Percentiles rank a stretch among this genome's conserved stretches.
Conservation (phyloP, 2,113 vertebrate species). For the Thinocorus orbignyianus region DNA sequence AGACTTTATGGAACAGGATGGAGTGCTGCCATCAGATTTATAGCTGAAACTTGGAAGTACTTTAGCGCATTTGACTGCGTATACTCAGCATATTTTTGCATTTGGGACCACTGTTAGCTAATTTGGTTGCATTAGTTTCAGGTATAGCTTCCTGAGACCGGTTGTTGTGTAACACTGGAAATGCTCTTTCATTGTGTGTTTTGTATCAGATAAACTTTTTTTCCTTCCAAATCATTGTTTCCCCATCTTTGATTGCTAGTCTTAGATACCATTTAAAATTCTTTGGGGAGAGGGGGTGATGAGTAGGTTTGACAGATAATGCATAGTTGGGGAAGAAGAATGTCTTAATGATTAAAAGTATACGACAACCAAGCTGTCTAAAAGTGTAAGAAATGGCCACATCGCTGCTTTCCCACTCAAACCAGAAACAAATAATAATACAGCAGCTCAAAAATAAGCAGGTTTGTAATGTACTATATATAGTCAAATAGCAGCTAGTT, state of each 20-base stretch:
- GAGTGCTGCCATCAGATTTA: not conserved
- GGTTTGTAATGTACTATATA: not conserved
- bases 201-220: not conserved
- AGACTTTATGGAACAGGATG: not conserved
- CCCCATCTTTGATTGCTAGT: not conserved
- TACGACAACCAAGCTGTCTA: not conserved
- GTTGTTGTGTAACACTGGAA: not conserved
- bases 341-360: not conserved
- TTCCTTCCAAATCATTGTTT: not conserved
- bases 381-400: not conserved
- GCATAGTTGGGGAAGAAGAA: not conserved
- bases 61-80: not conserved
- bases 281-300: not conserved
- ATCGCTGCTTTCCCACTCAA: not conserved
- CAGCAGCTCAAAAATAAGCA: not conserved
- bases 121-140: not conserved
- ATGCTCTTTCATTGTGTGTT: not conserved
- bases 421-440: not conserved
- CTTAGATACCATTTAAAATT: not conserved
- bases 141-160: not conserved
- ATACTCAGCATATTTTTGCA: not conserved
- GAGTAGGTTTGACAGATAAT: not conserved
- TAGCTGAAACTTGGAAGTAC: not conserved
- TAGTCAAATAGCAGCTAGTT: not conserved
- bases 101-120: not conserved